These are phyloP conservation scores for Todiramphus chloris DNA, from an alignment of 2,113 vertebrate species.

Conservation along the genomic window DNA sequence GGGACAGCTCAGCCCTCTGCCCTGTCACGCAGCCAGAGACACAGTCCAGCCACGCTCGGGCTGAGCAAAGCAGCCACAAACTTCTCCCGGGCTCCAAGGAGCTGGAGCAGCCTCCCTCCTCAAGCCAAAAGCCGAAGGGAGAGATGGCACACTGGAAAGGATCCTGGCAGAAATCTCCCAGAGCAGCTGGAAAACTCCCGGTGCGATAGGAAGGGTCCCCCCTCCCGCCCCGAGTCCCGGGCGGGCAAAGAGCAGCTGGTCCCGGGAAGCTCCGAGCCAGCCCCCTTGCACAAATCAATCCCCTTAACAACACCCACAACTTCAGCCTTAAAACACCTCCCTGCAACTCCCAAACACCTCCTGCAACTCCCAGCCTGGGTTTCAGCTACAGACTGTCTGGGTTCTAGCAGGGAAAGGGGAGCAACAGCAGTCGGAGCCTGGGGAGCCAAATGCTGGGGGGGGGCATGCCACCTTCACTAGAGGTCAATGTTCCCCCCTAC, in stretches of 20 bases:
- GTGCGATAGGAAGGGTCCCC: conserved; percentile 27
- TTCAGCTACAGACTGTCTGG: neutral
- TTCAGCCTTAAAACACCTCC: neutral
- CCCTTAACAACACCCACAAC: neutral
- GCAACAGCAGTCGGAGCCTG: neutral
- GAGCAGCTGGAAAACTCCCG: conserved; percentile 67
- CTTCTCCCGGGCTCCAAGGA: conserved; percentile 12
- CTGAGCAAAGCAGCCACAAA: conserved; percentile 45
- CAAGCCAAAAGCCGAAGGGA: neutral
- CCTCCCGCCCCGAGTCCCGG: neutral
- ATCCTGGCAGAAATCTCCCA: conserved; percentile 55
- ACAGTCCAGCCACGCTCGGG: conserved; percentile 48
- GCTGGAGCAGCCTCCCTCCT: neutral
- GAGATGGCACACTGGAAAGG: conserved; percentile 25
- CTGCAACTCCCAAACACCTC: neutral
- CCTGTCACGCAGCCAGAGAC: neutral
- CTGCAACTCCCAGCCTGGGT: neutral
- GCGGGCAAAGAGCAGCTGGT: conserved; percentile 69
- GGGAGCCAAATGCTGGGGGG: neutral
- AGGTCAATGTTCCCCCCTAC: neutral
- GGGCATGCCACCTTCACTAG: neutral
- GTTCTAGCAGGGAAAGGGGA: neutral
- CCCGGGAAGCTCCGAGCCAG: neutral
- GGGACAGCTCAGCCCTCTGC: conserved; percentile 45
- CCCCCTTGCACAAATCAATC: conserved; percentile 31